Conservation (phyloP, 2,113 vertebrate species). For the Grammomys surdaster region DNA sequence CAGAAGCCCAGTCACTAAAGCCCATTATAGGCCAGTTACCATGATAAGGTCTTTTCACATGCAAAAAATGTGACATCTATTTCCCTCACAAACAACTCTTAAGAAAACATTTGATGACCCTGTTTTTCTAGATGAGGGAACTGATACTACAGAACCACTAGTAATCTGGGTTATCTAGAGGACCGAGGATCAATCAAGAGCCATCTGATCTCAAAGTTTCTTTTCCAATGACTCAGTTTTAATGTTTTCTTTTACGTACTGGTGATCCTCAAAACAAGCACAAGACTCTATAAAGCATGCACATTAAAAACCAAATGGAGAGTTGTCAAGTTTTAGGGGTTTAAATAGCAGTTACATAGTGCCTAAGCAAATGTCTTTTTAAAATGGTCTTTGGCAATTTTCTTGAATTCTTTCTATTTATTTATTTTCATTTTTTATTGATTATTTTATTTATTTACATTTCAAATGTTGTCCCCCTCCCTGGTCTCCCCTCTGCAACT, state of each 20-base stretch:
- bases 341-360: not conserved
- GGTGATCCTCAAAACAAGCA: not conserved
- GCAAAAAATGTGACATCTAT: not conserved
- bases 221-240: not conserved
- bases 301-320: not conserved
- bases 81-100: not conserved
- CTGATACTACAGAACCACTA: not conserved
- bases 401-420: too few relatives aligned
- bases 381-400: not conserved
- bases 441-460: too few relatives aligned
- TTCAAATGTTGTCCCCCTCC: too few relatives aligned
- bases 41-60: not conserved
- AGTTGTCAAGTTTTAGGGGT: not conserved
- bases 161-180: not conserved
- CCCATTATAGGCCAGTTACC: not conserved
- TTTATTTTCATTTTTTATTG: too few relatives aligned
- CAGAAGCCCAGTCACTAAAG: not conserved
- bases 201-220: not conserved
- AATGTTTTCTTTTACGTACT: not conserved
- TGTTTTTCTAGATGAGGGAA: conserved; percentile 26
- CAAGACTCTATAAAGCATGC: not conserved
- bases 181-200: not conserved
- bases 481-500: too few relatives aligned
- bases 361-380: conserved; percentile 14
- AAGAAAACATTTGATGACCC: not conserved